Base-by-base conservation (phyloP, 2,888 invertebrate species). In the Thysanoteuthis rhombus region DNA sequence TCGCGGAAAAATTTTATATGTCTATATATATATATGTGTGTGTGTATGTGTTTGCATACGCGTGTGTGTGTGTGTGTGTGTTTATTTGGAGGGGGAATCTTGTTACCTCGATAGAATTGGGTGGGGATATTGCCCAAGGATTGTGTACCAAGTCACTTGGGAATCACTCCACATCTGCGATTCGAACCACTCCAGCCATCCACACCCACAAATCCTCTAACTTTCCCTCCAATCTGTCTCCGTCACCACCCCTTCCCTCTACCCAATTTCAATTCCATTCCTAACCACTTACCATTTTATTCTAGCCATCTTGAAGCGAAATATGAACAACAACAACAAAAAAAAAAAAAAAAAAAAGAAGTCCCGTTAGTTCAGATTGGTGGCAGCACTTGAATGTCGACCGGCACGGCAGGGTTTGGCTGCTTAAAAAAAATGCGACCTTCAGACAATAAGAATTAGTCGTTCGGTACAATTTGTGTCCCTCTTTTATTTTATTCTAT, bases 261-360 rank as follows among this genome's bases (percentile, higher is more conserved):
- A 75, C 75, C 36, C 36, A 10, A 32, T 32, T 75, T 75, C 75
- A n/a, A 16, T 75, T 75, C 12, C 36, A n/a, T 75, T 75, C 75
- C 75, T n/a, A 75, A n/a, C 75, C 75, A 75, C 75, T 75, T 75
- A 75, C 75, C 75, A 75, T 75, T 75, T 75, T 75, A n/a, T 75
- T 16, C 75, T 75, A n/a, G 75, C 75, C 75, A 75, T 75, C n/a
- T 75, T 75, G 75, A 75, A 75, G n/a, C 36, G n/a, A 75, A 75
- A 75, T 75, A 75, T 75, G 75, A 58, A n/a, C n/a, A n/a, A n/a
- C n/a, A n/a, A n/a, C n/a, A n/a, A n/a, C n/a, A n/a, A n/a, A n/a
- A n/a, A n/a, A n/a, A 58, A 58, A 58, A 58, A 22, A 28, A 28
- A 58, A 58, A 75, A 75, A 75, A 75, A 52, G 25, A 52, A 25